A percentile compares a stretch with the other conserved stretches of the same genome.
These are phyloP conservation scores for Montipora sp. DNA, from an alignment of 64 coral and sea anemone species.

Conservation along the genomic window DNA sequence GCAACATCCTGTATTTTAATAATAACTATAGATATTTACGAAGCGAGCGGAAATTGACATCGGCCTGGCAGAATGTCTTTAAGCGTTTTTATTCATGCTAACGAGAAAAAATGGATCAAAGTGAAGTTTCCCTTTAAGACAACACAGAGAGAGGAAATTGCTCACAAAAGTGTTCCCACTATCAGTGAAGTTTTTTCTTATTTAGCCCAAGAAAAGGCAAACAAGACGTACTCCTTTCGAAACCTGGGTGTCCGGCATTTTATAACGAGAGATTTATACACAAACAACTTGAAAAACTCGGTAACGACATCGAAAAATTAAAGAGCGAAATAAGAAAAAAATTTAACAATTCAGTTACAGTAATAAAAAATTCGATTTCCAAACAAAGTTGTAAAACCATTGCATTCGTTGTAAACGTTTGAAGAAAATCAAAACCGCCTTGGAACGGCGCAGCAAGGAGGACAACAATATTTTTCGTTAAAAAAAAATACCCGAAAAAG, in stretches of 20 bases:
- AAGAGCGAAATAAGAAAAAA: neutral
- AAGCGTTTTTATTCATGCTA: slow-evolving; percentile 81
- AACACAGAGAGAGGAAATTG: slow-evolving; percentile 27
- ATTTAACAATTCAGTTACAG: neutral
- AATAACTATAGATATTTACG: slow-evolving; percentile 76
- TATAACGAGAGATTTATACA: neutral
- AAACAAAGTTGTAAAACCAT: neutral
- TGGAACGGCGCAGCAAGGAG: no score
- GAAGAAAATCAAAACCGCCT: neutral
- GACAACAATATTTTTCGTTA: neutral
- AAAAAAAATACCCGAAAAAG: neutral
- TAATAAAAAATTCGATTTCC: slow-evolving; percentile 40
- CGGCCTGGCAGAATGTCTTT: slow-evolving; percentile 81
- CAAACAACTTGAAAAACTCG: slow-evolving; percentile 1
- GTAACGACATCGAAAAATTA: neutral
- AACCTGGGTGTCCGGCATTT: neutral
- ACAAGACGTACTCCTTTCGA: neutral
- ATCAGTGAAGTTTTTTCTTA: slow-evolving; percentile 25
- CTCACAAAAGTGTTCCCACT: slow-evolving; percentile 13
- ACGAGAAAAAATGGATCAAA: slow-evolving; percentile 70
- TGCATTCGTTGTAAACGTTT: neutral
- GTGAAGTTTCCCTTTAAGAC: neutral
- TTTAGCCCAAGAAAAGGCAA: neutral
- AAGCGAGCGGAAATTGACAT: slow-evolving; percentile 81
- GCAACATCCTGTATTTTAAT: slow-evolving; percentile 93